Evolutionary conservation across 2,113 vertebrate species (phyloP).

Genomic region (Passer montanus): DNA sequence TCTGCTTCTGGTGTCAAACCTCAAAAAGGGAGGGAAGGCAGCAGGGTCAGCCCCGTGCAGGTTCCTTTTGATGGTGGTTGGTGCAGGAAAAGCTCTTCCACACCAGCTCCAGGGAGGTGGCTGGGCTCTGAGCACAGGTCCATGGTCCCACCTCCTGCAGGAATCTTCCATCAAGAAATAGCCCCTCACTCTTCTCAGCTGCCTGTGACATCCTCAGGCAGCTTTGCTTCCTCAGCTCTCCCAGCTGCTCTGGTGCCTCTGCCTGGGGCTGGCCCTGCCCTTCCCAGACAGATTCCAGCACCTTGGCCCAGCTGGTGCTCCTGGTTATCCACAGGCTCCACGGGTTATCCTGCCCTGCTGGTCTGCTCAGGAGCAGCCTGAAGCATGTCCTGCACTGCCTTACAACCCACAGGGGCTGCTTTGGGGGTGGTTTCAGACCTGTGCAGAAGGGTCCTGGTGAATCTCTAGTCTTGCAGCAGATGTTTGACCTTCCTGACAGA

Average conservation of each 20-base stretch:
- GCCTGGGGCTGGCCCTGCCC: background rate
- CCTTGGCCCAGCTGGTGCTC: background rate
- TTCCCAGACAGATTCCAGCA: background rate
- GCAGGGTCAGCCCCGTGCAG: background rate
- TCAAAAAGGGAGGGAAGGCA: background rate
- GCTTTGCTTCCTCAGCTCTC: background rate
- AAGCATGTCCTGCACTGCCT: background rate
- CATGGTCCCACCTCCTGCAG: background rate
- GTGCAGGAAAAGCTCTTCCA: background rate
- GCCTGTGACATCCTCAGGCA: background rate
- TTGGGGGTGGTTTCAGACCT: background rate
- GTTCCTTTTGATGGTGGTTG: background rate
- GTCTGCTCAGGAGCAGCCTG: background rate
- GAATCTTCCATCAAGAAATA: background rate
- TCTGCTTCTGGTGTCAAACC: background rate
- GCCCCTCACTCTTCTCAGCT: background rate
- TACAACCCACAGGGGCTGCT: background rate
- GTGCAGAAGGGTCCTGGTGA: background rate
- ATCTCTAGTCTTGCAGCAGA: background rate
- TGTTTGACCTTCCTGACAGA: background rate
- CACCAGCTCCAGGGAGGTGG: background rate
- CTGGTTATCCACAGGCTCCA: background rate
- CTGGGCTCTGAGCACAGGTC: background rate
- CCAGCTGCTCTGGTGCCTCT: background rate
- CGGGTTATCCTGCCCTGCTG: background rate